Base-by-base conservation (phyloP, 2,888 invertebrate genomes). In the Cheilosia pagana region DNA sequence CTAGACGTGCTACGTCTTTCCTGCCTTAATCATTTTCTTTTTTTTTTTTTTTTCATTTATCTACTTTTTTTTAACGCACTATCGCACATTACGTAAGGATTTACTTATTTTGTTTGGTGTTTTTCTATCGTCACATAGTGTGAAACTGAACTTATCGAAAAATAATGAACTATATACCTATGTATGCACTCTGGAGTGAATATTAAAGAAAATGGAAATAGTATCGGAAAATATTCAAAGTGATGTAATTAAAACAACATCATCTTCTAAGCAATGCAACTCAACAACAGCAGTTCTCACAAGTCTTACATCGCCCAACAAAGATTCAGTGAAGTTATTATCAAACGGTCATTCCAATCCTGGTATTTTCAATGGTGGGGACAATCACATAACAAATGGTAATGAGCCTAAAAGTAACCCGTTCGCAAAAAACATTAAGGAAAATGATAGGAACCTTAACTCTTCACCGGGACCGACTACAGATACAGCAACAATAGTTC, bases 401-500 rank as follows among this genome's bases (percentile, higher is more conserved):
- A 62, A 41, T 50, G 59, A 76, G 39, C 68, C 43, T 60, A 67
- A 85, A 82, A 45, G 85, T 71, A 72, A 87, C 53, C 86, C 87
- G 52, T 87, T 79, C 62, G 68, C 43, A 76, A 65, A 70, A 55
- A 52, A 78, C 28, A 16, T 67, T 65, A 43, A 65, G 57, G 68
- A 78, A 31, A 67, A 68, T 48, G 74, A 65, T 62, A 43, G 39
- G 55, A 35, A 12, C 14, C 39, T 60, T 25, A 81, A 50, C 45
- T 43, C 68, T 12, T 41, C 68, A 3, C 31, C 53, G n/a, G 79
- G 57, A 88, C 81, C 77, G 74, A 71, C 50, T 78, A 10, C 82
- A 74, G 35, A 75, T 67, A 62, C 78, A 71, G 48, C 86, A 76
- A 63, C 81, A 76, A 63, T 78, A 63, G 45, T 77, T 43, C 31